These are phyloP conservation scores for Limosa lapponica DNA, from an alignment of 2,797 vertebrate species.

Conservation along the genomic window DNA sequence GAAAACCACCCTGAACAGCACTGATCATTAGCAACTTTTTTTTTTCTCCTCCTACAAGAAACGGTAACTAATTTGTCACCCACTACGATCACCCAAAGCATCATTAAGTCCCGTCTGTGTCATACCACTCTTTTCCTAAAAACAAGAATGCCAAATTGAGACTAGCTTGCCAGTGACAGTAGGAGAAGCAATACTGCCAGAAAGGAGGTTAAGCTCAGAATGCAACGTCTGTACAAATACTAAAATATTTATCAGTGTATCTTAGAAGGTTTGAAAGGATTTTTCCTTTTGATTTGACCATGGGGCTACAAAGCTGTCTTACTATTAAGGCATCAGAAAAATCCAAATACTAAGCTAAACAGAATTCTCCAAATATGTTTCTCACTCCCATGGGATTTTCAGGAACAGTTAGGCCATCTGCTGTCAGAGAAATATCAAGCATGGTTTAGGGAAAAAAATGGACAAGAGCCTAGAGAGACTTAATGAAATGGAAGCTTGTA, in stretches of 20 bases:
- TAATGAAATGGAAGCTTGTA: conserved; percentile 65
- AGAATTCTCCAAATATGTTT: conserved; percentile 64
- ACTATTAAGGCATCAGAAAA: conserved; percentile 38
- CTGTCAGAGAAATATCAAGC: conserved; percentile 52
- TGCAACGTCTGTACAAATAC: not conserved
- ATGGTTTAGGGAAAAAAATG: conserved; percentile 42
- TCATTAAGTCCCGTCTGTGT: not conserved
- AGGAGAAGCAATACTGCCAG: not conserved
- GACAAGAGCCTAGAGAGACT: conserved; percentile 49
- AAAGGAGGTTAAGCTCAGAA: not conserved
- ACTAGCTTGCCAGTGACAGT: not conserved
- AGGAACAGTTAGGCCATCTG: conserved; percentile 58
- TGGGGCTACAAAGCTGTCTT: conserved; percentile 41
- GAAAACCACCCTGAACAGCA: not conserved
- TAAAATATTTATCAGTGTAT: not conserved
- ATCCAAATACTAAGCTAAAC: conserved; percentile 17
- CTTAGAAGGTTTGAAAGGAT: not conserved
- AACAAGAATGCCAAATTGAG: not conserved
- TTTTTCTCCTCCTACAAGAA: not conserved
- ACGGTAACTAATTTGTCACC: not conserved
- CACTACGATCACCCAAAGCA: not conserved
- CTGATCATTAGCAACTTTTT: not conserved
- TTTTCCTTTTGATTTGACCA: conserved; percentile 16
- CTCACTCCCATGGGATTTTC: conserved; percentile 29
- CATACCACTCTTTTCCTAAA: not conserved